Evolutionary conservation across 2,113 vertebrate species (phyloP).

Genomic region (Onychostoma macrolepis): DNA sequence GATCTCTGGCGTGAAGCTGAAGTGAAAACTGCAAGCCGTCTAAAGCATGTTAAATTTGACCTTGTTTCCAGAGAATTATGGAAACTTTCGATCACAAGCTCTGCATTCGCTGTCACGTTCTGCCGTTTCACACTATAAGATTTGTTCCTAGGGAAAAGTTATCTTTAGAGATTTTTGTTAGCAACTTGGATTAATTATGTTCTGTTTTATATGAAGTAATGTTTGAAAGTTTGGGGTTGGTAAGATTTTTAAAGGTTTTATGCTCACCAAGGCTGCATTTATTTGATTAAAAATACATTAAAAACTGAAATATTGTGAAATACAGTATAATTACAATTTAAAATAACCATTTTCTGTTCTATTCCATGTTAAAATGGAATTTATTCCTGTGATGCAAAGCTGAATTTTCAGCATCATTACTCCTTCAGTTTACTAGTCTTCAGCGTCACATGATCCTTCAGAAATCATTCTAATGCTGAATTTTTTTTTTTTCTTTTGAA

Average conservation of each 20-base stretch:
- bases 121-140: background rate
- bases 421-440: background rate
- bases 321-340: background rate
- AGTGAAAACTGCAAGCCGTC: conserved; percentile 27
- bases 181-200: background rate
- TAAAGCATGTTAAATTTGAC: conserved; percentile 3
- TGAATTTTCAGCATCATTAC: background rate
- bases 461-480: background rate
- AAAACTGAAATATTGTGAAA: background rate
- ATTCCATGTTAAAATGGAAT: background rate
- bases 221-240: background rate
- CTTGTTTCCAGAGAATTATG: conserved; percentile 39
- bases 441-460: background rate
- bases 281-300: background rate
- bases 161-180: background rate
- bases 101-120: conserved; percentile 4
- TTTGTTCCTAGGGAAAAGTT: background rate
- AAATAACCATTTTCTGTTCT: background rate
- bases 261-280: background rate
- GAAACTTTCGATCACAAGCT: conserved; percentile 29
- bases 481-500: background rate
- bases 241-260: background rate
- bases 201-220: background rate
- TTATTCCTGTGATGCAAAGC: background rate
- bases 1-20: conserved; percentile 22